Percentiles rank a stretch among this genome's conserved stretches.
Conservation (phyloP, 2,888 invertebrate genomes). For the Craniophora ligustri region DNA sequence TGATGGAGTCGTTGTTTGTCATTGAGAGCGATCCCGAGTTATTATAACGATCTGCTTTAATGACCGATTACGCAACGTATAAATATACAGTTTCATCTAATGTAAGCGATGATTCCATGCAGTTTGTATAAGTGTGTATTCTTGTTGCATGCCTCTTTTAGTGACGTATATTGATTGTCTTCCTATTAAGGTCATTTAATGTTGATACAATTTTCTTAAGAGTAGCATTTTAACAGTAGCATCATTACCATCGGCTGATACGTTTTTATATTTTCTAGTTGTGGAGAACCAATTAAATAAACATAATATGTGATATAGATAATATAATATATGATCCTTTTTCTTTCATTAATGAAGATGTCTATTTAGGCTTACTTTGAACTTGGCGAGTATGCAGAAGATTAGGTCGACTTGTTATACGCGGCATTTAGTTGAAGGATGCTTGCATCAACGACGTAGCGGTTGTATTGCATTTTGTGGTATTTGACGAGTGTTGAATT, state of each 20-base stretch:
- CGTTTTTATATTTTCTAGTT: no score
- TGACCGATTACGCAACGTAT: constrained; percentile 77
- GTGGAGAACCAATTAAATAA: no score
- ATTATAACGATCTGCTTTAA: constrained; percentile 67
- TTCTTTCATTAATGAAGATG: no score
- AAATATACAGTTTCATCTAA: constrained; percentile 70
- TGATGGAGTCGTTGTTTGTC: constrained; percentile 47
- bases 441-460: constrained; percentile 63
- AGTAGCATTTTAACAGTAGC: constrained; percentile 10
- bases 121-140: constrained; percentile 59
- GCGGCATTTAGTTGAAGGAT: constrained; percentile 60
- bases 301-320: no score
- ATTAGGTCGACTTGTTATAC: constrained; percentile 48
- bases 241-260: no score
- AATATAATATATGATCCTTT: no score
- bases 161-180: constrained; percentile 34
- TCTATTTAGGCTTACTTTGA: constrained; percentile 23
- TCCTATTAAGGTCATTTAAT: constrained; percentile 27
- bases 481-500: constrained; percentile 86
- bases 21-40: constrained; percentile 52
- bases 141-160: constrained; percentile 43
- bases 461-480: constrained; percentile 75
- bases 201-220: constrained; percentile 31
- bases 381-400: constrained; percentile 35
- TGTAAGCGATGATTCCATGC: constrained; percentile 73